Evolutionary conservation across 2,888 invertebrate species (phyloP).

Genomic region (Drosophila hamatofila): DNA sequence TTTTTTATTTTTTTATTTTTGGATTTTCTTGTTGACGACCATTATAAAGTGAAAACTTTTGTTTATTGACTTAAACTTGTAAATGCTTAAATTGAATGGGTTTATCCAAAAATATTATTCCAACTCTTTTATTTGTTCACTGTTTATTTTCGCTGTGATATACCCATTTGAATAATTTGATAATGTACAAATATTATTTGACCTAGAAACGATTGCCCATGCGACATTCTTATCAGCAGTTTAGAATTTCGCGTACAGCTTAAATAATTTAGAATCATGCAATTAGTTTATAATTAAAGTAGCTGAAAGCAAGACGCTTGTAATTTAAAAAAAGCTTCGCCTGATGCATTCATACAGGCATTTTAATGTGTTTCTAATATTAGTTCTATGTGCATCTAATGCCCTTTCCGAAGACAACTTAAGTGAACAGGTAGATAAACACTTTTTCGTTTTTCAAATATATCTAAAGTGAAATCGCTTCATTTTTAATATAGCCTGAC

Average conservation of each 20-base stretch:
- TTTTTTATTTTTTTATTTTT: background rate
- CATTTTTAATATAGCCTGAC: background rate
- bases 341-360: background rate
- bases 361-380: background rate
- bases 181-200: conserved; percentile 27
- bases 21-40: background rate
- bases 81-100: background rate
- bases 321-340: too few relatives aligned
- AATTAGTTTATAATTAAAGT: conserved; percentile 14
- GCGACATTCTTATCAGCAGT: conserved; percentile 31
- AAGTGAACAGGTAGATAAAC: conserved; percentile 7
- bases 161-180: background rate
- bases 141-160: too few relatives aligned
- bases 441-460: background rate
- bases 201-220: conserved; percentile 19
- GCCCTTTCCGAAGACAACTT: background rate
- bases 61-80: background rate
- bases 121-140: background rate
- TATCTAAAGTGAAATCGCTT: background rate
- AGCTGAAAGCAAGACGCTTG: background rate
- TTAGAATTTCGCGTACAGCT: conserved; percentile 31
- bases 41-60: too few relatives aligned
- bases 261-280: background rate
- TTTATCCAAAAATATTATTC: background rate
- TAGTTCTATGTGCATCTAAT: background rate